Evolutionary conservation across 2,113 vertebrate genomes (phyloP).

Genomic region (Oreocharis arfaki): DNA sequence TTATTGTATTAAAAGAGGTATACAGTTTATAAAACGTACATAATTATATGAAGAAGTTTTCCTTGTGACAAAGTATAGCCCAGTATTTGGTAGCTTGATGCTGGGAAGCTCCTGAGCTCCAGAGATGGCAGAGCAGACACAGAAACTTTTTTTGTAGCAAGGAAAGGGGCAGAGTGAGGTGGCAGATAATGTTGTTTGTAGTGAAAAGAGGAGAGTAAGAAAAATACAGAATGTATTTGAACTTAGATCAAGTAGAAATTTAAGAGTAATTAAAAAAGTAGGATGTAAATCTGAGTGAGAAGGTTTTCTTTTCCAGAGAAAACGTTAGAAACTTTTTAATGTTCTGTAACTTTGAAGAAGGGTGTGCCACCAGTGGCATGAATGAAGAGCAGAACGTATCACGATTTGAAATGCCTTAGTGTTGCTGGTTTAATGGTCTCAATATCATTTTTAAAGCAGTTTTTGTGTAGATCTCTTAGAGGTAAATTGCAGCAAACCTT

Average conservation of each 20-base stretch:
- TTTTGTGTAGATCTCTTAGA: not conserved
- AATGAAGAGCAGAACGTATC: not conserved
- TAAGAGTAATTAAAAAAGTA: not conserved
- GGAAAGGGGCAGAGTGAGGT: not conserved
- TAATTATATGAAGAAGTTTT: not conserved
- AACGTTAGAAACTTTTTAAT: not conserved
- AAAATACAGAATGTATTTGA: not conserved
- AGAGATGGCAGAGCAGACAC: not conserved
- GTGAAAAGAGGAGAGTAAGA: not conserved
- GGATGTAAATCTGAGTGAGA: not conserved
- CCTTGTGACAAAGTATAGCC: not conserved
- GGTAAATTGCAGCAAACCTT: not conserved
- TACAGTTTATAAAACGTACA: not conserved
- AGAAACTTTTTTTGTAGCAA: not conserved
- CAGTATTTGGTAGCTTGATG: not conserved
- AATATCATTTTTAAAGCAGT: not conserved
- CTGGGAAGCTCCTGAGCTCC: not conserved
- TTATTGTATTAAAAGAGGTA: not conserved
- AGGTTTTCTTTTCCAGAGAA: not conserved
- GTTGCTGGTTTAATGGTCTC: not conserved
- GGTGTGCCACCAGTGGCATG: fast-evolving
- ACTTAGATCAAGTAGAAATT: not conserved
- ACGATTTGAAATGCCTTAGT: not conserved
- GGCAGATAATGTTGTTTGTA: not conserved
- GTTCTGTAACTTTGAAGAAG: not conserved